These are phyloP conservation scores for Neotragus pygmaeus DNA, from an alignment of 2,113 vertebrate species.

Conservation along the genomic window DNA sequence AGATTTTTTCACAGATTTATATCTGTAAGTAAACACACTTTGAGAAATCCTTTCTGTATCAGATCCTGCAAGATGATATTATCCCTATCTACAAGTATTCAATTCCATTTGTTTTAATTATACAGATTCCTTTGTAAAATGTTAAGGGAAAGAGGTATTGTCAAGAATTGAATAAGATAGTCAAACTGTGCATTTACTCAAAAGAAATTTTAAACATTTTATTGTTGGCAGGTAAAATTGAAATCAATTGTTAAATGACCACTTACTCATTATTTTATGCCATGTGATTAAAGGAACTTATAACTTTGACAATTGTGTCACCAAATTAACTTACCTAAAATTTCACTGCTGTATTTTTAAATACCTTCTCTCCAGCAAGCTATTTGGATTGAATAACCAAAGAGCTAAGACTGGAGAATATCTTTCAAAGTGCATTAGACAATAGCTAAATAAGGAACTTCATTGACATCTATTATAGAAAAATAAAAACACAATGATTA, in stretches of 20 bases:
- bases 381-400: conserved; percentile 68
- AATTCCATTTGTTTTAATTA: neutral
- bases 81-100: neutral
- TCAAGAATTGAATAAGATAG: neutral
- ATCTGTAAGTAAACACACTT: neutral
- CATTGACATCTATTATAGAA: conserved; percentile 64
- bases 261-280: conserved; percentile 11
- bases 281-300: conserved; percentile 34
- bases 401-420: conserved; percentile 73
- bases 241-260: conserved; percentile 33
- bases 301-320: neutral
- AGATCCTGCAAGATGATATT: neutral
- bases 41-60: neutral
- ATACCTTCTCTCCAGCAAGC: conserved; percentile 25
- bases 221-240: neutral
- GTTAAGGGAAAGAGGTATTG: neutral
- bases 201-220: conserved; percentile 27
- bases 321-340: conserved; percentile 48
- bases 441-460: conserved; percentile 72
- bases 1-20: neutral
- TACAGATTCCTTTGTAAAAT: neutral
- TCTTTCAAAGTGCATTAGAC: conserved; percentile 71
- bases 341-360: conserved; percentile 59
- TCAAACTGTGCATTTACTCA: neutral
- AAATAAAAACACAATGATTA: conserved; percentile 9